Conservation (phyloP, 2,113 vertebrate species). For the Canis aureus region DNA sequence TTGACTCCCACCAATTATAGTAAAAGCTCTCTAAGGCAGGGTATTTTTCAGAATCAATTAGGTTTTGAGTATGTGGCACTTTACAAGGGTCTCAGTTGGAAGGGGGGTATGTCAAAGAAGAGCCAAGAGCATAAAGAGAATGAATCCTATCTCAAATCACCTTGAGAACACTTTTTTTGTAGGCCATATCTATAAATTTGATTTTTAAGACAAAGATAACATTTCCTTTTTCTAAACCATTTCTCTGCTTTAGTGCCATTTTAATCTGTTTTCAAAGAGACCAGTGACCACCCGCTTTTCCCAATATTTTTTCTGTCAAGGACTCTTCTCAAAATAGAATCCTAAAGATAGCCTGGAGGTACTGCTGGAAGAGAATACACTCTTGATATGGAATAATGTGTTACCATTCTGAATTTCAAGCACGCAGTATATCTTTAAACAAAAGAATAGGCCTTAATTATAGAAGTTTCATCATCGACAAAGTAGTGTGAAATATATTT, state of each 20-base stretch:
- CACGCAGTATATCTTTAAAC: not conserved
- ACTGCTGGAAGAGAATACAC: not conserved
- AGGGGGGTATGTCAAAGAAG: not conserved
- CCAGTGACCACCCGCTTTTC: not conserved
- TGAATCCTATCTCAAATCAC: not conserved
- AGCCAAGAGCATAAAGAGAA: not conserved
- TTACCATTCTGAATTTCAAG: not conserved
- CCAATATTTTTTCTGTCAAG: not conserved
- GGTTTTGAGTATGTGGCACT: not conserved
- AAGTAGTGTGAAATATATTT: not conserved
- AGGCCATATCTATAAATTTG: not conserved
- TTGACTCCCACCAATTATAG: not conserved
- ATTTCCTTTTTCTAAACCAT: not conserved
- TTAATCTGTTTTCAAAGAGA: not conserved
- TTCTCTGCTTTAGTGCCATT: not conserved
- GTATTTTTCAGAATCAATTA: conserved; percentile 21
- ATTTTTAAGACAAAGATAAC: not conserved
- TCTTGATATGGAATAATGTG: not conserved
- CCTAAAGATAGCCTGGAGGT: not conserved
- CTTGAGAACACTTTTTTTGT: not conserved
- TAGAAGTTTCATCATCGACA: not conserved
- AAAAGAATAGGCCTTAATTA: not conserved
- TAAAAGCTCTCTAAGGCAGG: not conserved
- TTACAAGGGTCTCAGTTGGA: not conserved
- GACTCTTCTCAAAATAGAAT: not conserved